Conservation (phyloP, 2,888 invertebrate species). For the Caenorhabditis angaria region DNA sequence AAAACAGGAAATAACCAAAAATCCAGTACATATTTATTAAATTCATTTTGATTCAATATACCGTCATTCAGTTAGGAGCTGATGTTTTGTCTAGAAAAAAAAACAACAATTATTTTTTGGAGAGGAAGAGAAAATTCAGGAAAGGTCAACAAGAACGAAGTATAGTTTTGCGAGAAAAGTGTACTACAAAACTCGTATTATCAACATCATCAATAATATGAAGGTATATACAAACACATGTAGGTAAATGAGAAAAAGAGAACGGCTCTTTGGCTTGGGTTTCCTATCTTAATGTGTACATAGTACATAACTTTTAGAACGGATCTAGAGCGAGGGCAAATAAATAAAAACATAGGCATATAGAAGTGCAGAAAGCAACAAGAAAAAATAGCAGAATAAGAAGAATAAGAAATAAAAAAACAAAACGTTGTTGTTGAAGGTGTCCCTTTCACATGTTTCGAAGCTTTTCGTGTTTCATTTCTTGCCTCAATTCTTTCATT, state of each 20-base stretch:
- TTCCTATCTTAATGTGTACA: slow-evolving; percentile 1
- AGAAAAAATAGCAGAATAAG: background rate
- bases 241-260: background rate
- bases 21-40: slow-evolving; percentile 18
- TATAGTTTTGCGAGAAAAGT: background rate
- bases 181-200: background rate
- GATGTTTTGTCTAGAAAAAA: slow-evolving; percentile 12
- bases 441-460: too few species aligned
- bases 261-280: background rate
- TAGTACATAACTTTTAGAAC: background rate
- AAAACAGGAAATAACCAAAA: slow-evolving; percentile 6
- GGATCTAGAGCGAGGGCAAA: slow-evolving; percentile 3
- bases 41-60: slow-evolving; percentile 19
- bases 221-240: slow-evolving; percentile 1
- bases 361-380: background rate
- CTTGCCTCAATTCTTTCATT: too few species aligned
- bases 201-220: background rate
- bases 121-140: too few species aligned
- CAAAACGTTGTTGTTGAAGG: too few species aligned
- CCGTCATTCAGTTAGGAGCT: slow-evolving; percentile 16
- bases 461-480: too few species aligned
- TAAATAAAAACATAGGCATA: background rate
- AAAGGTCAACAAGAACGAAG: slow-evolving; percentile 1
- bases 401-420: too few species aligned
- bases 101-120: background rate